Conservation (phyloP, 2,113 vertebrate species). For the Cettia cetti region DNA sequence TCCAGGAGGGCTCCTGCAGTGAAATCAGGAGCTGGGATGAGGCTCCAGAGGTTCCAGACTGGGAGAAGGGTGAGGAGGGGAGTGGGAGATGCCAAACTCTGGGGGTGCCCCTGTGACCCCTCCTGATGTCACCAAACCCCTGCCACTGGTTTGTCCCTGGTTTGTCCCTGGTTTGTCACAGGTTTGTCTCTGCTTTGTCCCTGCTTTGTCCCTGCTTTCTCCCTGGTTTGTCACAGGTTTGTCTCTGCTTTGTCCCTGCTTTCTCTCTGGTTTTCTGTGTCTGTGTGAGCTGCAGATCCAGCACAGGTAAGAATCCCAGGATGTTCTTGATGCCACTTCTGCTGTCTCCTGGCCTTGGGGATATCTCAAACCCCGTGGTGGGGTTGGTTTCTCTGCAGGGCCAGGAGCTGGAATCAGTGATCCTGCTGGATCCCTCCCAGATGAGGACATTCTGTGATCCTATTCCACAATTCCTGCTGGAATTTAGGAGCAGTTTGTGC, state of each 20-base stretch:
- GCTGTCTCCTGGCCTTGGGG: background rate
- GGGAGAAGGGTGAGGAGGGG: background rate
- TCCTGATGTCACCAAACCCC: background rate
- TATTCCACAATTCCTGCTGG: background rate
- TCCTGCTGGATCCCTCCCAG: too few relatives aligned
- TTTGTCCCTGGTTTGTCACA: background rate
- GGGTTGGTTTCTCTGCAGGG: background rate
- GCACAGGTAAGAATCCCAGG: accelerated
- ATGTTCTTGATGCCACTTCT: background rate
- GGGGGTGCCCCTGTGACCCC: too few relatives aligned
- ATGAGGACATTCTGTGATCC: background rate
- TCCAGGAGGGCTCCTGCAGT: background rate
- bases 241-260: too few relatives aligned
- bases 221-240: too few relatives aligned
- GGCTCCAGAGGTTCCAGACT: background rate
- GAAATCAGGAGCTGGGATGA: background rate
- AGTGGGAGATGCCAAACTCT: background rate
- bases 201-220: too few relatives aligned
- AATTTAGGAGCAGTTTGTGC: background rate
- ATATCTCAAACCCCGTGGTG: background rate
- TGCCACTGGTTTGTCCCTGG: background rate
- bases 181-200: too few relatives aligned
- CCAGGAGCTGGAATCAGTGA: background rate
- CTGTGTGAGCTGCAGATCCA: background rate
- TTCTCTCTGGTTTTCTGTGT: too few relatives aligned